Conservation (phyloP, 1,140 invertebrate species). For the Caerostris extrusa region DNA sequence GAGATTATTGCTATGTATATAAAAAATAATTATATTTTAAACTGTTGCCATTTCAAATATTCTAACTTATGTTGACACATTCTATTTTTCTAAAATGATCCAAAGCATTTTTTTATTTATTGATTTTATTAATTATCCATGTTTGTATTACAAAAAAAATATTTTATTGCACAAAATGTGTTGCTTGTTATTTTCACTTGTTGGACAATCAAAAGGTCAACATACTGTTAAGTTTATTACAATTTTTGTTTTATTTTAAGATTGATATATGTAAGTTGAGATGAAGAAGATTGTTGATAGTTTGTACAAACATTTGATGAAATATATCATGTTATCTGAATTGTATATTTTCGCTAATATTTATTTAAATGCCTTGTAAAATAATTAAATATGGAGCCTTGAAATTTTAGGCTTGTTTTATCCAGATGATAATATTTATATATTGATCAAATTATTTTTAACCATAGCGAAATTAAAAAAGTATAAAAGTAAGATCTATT, state of each 20-base stretch:
- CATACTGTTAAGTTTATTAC: neutral
- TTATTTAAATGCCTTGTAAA: neutral
- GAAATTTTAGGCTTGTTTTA: neutral
- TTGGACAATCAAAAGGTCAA: constrained; percentile 66
- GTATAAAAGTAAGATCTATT: too few relatives aligned
- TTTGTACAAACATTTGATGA: neutral
- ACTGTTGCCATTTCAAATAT: constrained; percentile 55
- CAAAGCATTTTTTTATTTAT: neutral
- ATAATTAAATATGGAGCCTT: neutral
- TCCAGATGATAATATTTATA: too few relatives aligned
- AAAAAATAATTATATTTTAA: constrained; percentile 38
- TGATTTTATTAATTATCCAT: neutral
- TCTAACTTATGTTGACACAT: constrained; percentile 40
- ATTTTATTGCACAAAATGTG: neutral
- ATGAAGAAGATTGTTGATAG: neutral
- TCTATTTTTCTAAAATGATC: constrained; percentile 67
- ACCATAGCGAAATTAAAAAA: too few relatives aligned
- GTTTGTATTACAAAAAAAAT: neutral
- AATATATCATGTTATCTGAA: neutral
- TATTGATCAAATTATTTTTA: too few relatives aligned
- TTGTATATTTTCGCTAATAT: neutral
- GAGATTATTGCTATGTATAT: constrained; percentile 50
- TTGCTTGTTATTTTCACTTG: constrained; percentile 56
- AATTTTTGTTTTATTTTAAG: neutral
- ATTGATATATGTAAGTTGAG: neutral